Conservation (phyloP, 2,888 invertebrate genomes). For the Drosophila percnosoma region DNA sequence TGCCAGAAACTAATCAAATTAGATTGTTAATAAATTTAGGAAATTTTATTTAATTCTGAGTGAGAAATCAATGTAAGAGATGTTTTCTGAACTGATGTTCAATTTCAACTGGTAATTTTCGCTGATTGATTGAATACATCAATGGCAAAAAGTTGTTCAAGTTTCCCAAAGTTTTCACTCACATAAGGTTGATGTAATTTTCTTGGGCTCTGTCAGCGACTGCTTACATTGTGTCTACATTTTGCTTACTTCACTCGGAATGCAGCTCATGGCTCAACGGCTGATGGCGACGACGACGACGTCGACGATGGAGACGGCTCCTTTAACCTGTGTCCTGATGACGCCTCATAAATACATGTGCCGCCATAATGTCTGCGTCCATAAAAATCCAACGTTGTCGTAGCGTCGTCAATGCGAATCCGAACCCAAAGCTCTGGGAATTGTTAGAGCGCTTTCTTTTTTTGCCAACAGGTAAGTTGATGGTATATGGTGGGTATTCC, state of each 20-base stretch:
- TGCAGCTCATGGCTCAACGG: constrained; percentile 27
- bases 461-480: constrained; percentile 33
- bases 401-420: constrained; percentile 45
- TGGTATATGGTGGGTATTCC: constrained; percentile 27
- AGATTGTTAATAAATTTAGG: neutral
- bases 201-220: neutral
- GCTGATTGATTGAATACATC: constrained; percentile 1
- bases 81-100: neutral
- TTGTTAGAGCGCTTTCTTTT: constrained; percentile 17
- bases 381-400: constrained; percentile 49
- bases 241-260: constrained; percentile 30
- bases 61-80: neutral
- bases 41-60: neutral
- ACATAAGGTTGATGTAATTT: constrained; percentile 21
- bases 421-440: constrained; percentile 42
- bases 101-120: neutral
- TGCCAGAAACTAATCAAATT: constrained; percentile 11
- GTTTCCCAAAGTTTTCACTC: neutral
- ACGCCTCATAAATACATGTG: constrained; percentile 52
- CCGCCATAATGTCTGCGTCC: constrained; percentile 53
- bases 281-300: neutral
- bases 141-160: neutral
- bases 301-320: neutral
- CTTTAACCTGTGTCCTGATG: constrained; percentile 40
- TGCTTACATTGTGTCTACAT: constrained; percentile 46